Percentiles rank a stretch among this genome's conserved stretches.
Evolutionary conservation across 2,113 vertebrate genomes (phyloP).

Genomic region (Fregetta grallaria): DNA sequence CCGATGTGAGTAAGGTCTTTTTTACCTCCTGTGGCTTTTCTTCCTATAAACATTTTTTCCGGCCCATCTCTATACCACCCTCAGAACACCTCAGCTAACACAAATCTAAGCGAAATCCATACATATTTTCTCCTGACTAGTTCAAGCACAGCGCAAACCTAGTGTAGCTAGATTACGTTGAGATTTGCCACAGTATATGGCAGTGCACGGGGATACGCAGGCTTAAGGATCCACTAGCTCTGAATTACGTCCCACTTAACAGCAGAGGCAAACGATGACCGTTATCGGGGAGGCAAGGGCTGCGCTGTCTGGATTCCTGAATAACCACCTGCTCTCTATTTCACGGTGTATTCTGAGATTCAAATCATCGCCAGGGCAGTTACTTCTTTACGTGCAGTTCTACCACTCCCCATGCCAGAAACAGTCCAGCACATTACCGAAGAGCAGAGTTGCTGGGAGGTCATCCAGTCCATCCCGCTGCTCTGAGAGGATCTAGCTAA

Average conservation of each 20-base stretch:
- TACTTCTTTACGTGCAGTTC: not conserved
- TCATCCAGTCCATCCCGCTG: not conserved
- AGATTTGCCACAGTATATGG: fast-evolving
- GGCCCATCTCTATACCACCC: not conserved
- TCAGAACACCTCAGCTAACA: not conserved
- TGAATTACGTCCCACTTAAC: fast-evolving
- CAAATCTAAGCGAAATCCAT: not conserved
- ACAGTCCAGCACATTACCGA: not conserved
- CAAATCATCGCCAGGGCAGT: not conserved
- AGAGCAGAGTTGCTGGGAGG: not conserved
- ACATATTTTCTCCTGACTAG: not conserved
- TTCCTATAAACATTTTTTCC: not conserved
- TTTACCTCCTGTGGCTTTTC: not conserved
- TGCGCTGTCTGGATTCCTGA: not conserved
- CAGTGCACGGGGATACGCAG: not conserved
- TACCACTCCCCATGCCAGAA: not conserved
- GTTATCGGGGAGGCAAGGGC: not conserved
- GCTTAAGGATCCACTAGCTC: not conserved
- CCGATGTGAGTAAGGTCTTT: not conserved
- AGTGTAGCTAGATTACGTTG: fast-evolving
- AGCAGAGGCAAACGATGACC: not conserved
- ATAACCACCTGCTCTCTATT: not conserved
- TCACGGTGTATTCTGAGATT: not conserved
- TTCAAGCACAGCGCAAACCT: not conserved
- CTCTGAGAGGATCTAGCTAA: not conserved